Percentiles rank a stretch among this genome's conserved stretches.
Evolutionary conservation across 2,113 vertebrate genomes (phyloP).

Genomic region (Tursiops truncatus): DNA sequence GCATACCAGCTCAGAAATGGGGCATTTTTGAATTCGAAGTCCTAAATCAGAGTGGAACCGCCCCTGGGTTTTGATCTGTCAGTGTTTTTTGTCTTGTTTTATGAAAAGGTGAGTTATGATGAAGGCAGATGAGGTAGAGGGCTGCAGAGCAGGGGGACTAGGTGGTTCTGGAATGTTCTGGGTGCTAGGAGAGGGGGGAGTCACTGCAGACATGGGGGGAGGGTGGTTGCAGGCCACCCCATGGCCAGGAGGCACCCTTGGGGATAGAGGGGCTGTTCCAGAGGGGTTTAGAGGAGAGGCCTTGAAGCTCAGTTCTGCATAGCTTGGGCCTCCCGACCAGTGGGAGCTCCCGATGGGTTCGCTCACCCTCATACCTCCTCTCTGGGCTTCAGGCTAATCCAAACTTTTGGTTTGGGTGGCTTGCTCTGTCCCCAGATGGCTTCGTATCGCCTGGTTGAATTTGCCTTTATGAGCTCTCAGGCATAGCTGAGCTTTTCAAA

Average conservation of each 20-base stretch:
- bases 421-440: background rate
- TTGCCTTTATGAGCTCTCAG: background rate
- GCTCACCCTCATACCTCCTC: background rate
- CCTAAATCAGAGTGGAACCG: no score
- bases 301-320: background rate
- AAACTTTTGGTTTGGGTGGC: background rate
- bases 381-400: background rate
- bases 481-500: background rate
- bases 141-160: background rate
- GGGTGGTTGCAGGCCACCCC: background rate
- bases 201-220: no score
- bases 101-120: background rate
- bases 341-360: background rate
- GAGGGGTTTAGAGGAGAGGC: background rate
- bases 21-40: background rate
- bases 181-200: background rate
- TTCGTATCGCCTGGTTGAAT: background rate
- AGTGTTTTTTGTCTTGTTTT: background rate
- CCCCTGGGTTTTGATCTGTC: background rate
- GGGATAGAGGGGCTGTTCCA: background rate
- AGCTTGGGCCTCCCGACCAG: background rate
- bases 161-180: background rate
- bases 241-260: background rate
- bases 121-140: background rate
- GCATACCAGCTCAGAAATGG: background rate